Conservation (phyloP, 2,888 invertebrate genomes). For the Pandemis heparana region DNA sequence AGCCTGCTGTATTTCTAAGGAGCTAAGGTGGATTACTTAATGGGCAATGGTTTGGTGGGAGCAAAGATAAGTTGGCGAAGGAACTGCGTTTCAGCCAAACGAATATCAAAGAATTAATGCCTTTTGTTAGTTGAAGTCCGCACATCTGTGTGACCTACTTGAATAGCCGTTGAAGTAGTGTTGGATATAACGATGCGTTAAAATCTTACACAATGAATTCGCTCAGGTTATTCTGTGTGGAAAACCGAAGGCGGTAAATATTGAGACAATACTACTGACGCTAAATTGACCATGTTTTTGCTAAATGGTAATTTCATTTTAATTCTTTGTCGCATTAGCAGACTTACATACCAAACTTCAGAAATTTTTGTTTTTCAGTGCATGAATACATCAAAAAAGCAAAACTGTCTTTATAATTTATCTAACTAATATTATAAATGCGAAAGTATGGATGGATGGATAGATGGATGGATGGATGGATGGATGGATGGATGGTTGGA, state of each 20-base stretch:
- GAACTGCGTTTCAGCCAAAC: slow-evolving; percentile 72
- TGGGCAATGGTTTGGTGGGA: neutral
- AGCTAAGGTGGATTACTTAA: slow-evolving; percentile 13
- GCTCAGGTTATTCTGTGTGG: slow-evolving; percentile 31
- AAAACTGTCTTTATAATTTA: too few species aligned
- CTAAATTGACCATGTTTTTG: neutral
- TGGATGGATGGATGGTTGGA: too few species aligned
- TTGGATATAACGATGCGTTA: slow-evolving; percentile 46
- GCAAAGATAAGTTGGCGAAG: slow-evolving; percentile 49
- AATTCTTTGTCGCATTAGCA: neutral
- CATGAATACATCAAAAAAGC: neutral
- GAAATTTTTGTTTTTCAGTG: neutral
- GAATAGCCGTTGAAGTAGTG: slow-evolving; percentile 69
- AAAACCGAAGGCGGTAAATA: slow-evolving; percentile 19
- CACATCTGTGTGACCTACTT: slow-evolving; percentile 72
- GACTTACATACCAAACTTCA: neutral
- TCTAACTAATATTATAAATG: too few species aligned
- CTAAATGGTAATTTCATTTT: neutral
- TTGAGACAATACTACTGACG: slow-evolving; percentile 17
- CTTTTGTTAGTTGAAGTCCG: slow-evolving; percentile 63
- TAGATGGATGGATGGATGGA: too few species aligned
- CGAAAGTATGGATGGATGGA: too few species aligned
- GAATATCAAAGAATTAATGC: slow-evolving; percentile 63
- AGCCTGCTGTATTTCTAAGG: neutral
- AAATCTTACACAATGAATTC: slow-evolving; percentile 40